Evolutionary conservation across 1,140 invertebrate species (phyloP), one percentile per base, ranked within the genome.

Genomic region (Olivierus martensii): DNA sequence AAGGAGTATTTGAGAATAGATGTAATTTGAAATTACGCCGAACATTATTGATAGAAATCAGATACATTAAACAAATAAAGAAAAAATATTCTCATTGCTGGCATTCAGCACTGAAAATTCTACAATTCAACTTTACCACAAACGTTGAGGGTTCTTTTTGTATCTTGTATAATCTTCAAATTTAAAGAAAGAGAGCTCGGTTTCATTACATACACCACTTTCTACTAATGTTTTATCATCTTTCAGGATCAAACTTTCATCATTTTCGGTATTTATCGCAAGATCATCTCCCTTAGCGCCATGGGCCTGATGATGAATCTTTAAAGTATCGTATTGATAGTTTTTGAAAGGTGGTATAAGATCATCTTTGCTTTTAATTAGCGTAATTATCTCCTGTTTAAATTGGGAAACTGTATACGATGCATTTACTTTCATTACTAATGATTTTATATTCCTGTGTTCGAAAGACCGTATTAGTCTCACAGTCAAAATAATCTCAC

Each of bases 171-270:
- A 69, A 46, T 68, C 66, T 34, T 59, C 55, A 43, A 59, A 49
- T 37, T 61, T 68, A 58, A 69, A 69, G 56, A 61, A 67, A 17
- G 65, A 67, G n/a, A 69, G 60, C 54, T 68, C 67, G 15, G 67
- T 68, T 60, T 68, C 67, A 55, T 67, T 52, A 43, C 58, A 52
- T 4, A 69, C 57, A 7, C 63, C 63, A 59, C 59, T 58, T 3
- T 61, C 55, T 2, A 15, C 9, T 18, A 69, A 54, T 14, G 59
- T 55, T 0, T n/a, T 12, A 2, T 51, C 59, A 9, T 55, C 46
- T 50, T 63, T 59, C 7, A 69, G 46, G 43, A 67, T 65, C 3
- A 66, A 45, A 6, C 50, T 45, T 0, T 63, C 60, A 47, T 69
- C 67, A 52, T 64, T 50, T 45, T 62, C 61, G 12, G 43, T 50